Percentiles rank a stretch among this genome's conserved stretches.
phyloP scores from a whole-genome alignment of 2,113 vertebrate genomes.

The Gallinago jamesoni region DNA sequence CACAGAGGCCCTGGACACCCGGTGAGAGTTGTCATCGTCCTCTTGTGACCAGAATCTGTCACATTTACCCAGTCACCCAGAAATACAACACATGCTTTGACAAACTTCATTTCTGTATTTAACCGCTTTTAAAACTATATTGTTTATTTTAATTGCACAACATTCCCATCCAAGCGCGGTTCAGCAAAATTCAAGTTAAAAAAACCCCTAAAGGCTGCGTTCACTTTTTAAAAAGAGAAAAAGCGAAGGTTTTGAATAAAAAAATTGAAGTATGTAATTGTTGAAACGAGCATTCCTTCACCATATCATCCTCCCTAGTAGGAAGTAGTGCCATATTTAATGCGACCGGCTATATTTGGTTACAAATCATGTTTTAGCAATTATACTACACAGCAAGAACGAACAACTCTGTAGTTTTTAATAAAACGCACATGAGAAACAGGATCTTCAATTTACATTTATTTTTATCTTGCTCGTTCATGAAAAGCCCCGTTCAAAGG shows the following conservation, averaged over 20 bases:
- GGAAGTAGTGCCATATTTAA: constrained; percentile 32
- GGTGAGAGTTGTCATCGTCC: background rate
- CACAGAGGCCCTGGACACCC: background rate
- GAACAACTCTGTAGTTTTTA: constrained; percentile 58
- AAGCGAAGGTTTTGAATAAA: background rate
- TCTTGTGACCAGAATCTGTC: background rate
- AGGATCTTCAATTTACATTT: constrained; percentile 63
- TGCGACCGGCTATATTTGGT: constrained; percentile 61
- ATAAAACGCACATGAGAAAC: constrained; percentile 64
- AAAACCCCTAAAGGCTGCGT: background rate
- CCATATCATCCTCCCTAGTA: constrained; percentile 41
- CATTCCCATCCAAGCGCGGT: background rate
- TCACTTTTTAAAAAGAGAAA: background rate
- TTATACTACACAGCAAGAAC: constrained; percentile 64
- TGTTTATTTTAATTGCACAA: constrained; percentile 5
- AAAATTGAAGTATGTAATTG: constrained; percentile 10
- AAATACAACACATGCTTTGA: constrained; percentile 8
- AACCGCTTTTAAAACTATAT: background rate
- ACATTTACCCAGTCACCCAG: background rate
- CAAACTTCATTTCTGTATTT: constrained; percentile 13
- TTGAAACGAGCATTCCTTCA: constrained; percentile 43
- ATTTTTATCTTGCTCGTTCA: constrained; percentile 58
- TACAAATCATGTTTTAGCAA: constrained; percentile 68
- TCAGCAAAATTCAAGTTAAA: background rate
- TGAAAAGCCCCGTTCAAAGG: background rate